Base-by-base conservation (phyloP, 2,888 invertebrate species). In the Altica lythri region DNA sequence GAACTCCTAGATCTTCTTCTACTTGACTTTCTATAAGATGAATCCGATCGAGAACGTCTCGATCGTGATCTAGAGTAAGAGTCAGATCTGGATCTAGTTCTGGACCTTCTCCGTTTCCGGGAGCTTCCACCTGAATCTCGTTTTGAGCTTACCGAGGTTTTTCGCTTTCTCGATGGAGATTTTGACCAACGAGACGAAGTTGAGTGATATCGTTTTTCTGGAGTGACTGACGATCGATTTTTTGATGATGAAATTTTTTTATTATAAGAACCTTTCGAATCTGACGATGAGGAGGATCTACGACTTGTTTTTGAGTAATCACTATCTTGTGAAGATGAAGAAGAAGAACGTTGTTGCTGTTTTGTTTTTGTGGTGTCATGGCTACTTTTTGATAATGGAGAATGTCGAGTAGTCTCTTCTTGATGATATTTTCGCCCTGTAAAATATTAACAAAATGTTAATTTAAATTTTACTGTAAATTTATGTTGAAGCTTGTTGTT, bases 221-320 rank as follows among this genome's bases (percentile, higher is more conserved):
- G 52, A 6, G 55, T 60, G 25, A 12, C 10, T n/a, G n/a, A n/a
- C 16, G 64, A 64, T 9, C 59, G 52, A 37, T 58, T 55, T 38
- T 62, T 64, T 16, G 55, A 52, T 16, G 55, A 50, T n/a, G n/a
- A n/a, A n/a, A n/a, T n/a, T n/a, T n/a, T n/a, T 37, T 50, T 49
- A 46, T 54, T 62, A 35, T 53, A 58, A 1, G 62, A 48, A 34
- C 59, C 56, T 44, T 57, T 52, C n/a, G 62, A 62, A 2, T 58
- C 61, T 1, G 62, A 59, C 2, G 63, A 61, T n/a, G n/a, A n/a
- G 2, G 61, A 59, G 14, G 65, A 64, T 2, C 63, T 54, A 8
- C 56, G 53, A 29, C 59, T 55, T 5, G 43, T 49, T 44, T 59
- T 57, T 5, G 59, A 55, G 29, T 53, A 46, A 12, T 56, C 58